Base-by-base conservation (phyloP, 2,888 invertebrate genomes). In the Peribatodes rhomboidaria region DNA sequence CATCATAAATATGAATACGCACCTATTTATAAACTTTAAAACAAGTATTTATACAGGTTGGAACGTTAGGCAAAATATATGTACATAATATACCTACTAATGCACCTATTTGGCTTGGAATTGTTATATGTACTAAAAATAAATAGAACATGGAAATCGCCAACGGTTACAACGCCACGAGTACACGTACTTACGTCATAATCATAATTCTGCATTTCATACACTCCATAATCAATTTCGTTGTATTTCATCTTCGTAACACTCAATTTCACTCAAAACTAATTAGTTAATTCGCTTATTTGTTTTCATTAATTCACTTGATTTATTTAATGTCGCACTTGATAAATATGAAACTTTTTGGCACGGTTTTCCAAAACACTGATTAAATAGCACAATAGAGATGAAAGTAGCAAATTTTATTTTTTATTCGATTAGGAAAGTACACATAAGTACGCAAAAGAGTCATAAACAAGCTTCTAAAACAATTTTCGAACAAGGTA, bases 221-320 rank as follows among this genome's bases (percentile, higher is more conserved):
- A 49, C 10, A 49, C 3, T 31, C 49, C 49, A 33, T 18, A 49
- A 1, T 49, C 49, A 11, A 49, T 49, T 33, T 33, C 49, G n/a
- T 33, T 16, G 10, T 49, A 33, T 33, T 11, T 49, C 49, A 49
- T 49, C 9, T 33, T 49, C 11, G 49, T 31, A 49, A 1, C 14
- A 49, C 11, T 33, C 27, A 27, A 10, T 42, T 42, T 42, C 11
- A 18, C 18, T 2, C 3, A 9, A 18, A 42, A 42, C 14, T 4
- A 18, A 16, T 16, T 8, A 4, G 16, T n/a, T n/a, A 8, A 14
- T 1, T 16, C 9, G 1, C 0, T 7, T 11, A 41, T 16, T 41
- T 16, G 9, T 14, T 41, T 41, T 27, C 6, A 27, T 4, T 27
- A 27, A 27, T 9, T 2, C 9, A 41, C 41, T 41, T 41, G 6